Evolutionary conservation across 1,140 invertebrate genomes (phyloP), one percentile per base, ranked within the genome.

Genomic region (Dreissena rostriformis): DNA sequence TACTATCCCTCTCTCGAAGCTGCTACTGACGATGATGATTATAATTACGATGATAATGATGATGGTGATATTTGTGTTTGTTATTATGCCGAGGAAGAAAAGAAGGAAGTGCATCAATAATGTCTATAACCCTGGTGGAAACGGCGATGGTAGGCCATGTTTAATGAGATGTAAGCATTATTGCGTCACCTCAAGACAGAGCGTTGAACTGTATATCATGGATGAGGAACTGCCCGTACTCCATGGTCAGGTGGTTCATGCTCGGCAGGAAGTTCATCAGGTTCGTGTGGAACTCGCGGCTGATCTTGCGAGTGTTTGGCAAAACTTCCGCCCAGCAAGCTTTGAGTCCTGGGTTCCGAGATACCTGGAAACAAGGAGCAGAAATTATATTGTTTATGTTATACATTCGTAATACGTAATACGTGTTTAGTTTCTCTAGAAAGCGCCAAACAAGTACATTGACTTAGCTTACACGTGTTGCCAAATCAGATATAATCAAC

Each of bases 171-270:
- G 1, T 74, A 55, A 74, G 11, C 39, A 39, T 39, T 39, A 39
- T 39, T 11, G 22, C 22, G 17, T 78, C n/a, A 79, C 86, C 84
- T 68, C 55, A 61, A 15, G 83, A 76, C 49, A 87, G 28, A 1
- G 86, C 78, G 19, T 84, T 85, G 24, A 71, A 80, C 28, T 80
- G 65, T 24, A 88, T 85, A 28, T 90, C 89, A 75, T 90, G 89
- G 53, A 83, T 85, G 15, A 90, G 74, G 70, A 90, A 89, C 66
- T 89, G 87, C 10, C 89, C 89, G 63, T 71, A 89, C 68, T 84
- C 82, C 79, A 89, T 89, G 0, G 74, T 61, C 79, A 87, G 68
- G 49, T 83, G 80, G 24, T 53, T 82, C 14, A 81, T 24, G 26
- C 67, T 29, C 7, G 68, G 65, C 12, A 57, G 39, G 6, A 39